Conservation (phyloP, 2,113 vertebrate species). For the Crocuta crocuta region DNA sequence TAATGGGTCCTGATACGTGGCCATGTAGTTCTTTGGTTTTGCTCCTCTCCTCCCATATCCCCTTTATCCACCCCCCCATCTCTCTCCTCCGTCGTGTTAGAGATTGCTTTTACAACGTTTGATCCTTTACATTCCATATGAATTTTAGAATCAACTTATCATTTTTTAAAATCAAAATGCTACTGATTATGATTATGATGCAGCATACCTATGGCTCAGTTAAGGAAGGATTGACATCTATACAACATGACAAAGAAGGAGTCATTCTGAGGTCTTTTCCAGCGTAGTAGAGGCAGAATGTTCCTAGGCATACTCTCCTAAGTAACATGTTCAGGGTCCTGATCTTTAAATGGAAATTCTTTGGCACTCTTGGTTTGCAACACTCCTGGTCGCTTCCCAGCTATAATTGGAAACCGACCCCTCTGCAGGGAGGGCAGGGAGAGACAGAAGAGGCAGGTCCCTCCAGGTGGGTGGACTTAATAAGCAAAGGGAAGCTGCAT, state of each 20-base stretch:
- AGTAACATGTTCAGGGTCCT: background rate
- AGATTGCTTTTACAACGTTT: background rate
- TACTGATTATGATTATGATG: background rate
- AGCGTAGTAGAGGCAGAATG: background rate
- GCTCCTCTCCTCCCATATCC: background rate
- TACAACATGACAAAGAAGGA: background rate
- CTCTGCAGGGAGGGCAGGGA: background rate
- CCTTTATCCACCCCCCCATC: background rate
- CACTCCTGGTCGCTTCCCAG: background rate
- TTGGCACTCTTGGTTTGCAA: background rate
- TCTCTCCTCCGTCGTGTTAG: background rate
- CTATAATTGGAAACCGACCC: background rate
- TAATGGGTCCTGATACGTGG: background rate
- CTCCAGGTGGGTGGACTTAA: background rate
- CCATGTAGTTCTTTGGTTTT: background rate
- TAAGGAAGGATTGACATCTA: background rate
- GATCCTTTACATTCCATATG: background rate
- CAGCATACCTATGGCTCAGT: background rate
- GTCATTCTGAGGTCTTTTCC: background rate
- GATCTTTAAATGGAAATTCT: background rate
- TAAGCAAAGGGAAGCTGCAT: background rate
- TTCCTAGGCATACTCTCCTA: background rate
- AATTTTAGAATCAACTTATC: background rate
- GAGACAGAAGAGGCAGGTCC: background rate
- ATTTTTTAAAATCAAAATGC: background rate